Evolutionary conservation across 2,113 vertebrate genomes (phyloP).

Genomic region (Grus americana): DNA sequence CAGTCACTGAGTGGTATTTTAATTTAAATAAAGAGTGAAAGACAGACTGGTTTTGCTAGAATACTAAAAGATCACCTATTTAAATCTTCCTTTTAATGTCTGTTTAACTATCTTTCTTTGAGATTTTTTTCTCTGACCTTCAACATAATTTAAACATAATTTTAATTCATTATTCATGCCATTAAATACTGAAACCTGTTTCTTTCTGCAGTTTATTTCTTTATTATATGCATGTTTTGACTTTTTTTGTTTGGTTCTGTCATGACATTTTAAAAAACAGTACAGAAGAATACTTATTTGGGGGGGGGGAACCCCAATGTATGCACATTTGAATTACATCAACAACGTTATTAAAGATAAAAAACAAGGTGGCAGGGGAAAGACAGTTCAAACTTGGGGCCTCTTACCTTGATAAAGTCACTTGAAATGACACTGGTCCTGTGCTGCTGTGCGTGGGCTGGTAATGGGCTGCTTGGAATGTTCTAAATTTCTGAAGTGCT

Average conservation of each 20-base stretch:
- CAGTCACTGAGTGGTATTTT: slow-evolving; percentile 66
- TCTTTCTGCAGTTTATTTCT: slow-evolving; percentile 8
- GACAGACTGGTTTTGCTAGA: slow-evolving; percentile 38
- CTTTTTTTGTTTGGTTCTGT: not conserved
- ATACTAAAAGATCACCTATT: slow-evolving; percentile 53
- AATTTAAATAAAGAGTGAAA: slow-evolving; percentile 67
- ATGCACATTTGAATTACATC: not conserved
- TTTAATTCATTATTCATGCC: slow-evolving; percentile 50
- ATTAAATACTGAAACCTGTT: not conserved
- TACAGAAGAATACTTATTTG: not conserved
- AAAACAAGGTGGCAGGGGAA: not conserved
- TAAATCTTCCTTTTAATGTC: slow-evolving; percentile 56
- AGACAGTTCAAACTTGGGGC: not conserved
- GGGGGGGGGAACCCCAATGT: not conserved
- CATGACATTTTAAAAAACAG: not conserved
- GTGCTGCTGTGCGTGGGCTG: not conserved
- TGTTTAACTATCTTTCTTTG: slow-evolving; percentile 47
- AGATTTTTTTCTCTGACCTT: slow-evolving; percentile 50
- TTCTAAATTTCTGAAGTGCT: not conserved
- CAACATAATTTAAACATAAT: slow-evolving; percentile 48
- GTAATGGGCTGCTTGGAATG: not conserved
- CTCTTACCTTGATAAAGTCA: not conserved
- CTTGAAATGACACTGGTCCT: not conserved
- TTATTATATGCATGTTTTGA: not conserved
- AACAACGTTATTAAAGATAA: not conserved